phyloP scores from a whole-genome alignment of 1,140 invertebrate genomes.

The Danaus melanippus region DNA sequence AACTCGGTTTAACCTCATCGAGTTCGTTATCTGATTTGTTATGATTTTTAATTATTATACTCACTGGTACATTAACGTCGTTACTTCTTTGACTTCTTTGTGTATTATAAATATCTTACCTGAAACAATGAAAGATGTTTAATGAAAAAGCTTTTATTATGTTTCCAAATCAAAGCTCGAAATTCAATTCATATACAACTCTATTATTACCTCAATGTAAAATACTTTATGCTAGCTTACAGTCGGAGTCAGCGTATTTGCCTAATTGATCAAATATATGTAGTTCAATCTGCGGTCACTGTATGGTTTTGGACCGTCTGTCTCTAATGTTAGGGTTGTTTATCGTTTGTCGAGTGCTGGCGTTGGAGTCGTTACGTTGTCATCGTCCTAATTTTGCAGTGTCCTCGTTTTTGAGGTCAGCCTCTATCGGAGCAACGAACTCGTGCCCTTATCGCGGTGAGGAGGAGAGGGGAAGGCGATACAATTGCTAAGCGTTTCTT shows the following conservation, averaged over 20 bases:
- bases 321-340: constrained; percentile 31
- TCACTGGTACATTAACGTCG: too few species aligned
- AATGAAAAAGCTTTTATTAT: background rate
- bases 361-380: constrained; percentile 68
- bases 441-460: constrained; percentile 68
- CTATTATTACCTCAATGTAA: constrained; percentile 54
- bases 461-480: constrained; percentile 34
- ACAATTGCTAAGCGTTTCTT: constrained; percentile 39
- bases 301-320: constrained; percentile 35
- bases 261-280: constrained; percentile 71
- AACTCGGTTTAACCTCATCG: too few species aligned
- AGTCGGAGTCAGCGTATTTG: constrained; percentile 68
- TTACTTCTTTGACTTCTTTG: background rate
- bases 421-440: constrained; percentile 69
- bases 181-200: constrained; percentile 14
- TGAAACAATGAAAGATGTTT: constrained; percentile 32
- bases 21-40: too few species aligned
- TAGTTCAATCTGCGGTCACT: constrained; percentile 37
- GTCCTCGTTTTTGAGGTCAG: constrained; percentile 72
- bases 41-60: too few species aligned
- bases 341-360: constrained; percentile 38
- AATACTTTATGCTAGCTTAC: constrained; percentile 60
- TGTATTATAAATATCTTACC: constrained; percentile 24
- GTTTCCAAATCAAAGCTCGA: too few species aligned
- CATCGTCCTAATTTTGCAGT: constrained; percentile 72